phyloP scores from a whole-genome alignment of 2,113 vertebrate species.

The Thymallus thymallus region DNA sequence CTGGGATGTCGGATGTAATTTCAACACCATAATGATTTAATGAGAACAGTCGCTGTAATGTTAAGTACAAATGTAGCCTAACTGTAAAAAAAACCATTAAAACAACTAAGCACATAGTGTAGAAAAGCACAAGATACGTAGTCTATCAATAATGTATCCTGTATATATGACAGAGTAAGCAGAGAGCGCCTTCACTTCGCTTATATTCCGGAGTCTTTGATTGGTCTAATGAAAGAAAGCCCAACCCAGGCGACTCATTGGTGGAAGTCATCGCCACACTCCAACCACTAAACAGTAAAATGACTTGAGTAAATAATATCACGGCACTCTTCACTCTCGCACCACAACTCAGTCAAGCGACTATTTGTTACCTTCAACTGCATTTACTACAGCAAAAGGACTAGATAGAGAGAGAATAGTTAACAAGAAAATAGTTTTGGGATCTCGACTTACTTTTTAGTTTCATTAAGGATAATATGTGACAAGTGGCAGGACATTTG shows the following conservation, averaged over 20 bases:
- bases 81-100: neutral
- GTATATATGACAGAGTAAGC: neutral
- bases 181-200: constrained; percentile 44
- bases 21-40: too few species aligned
- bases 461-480: constrained; percentile 39
- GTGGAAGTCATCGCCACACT: constrained; percentile 61
- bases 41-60: neutral
- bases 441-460: constrained; percentile 3
- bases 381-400: constrained; percentile 42
- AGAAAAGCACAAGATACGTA: constrained; percentile 34
- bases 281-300: constrained; percentile 72
- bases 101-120: neutral
- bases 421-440: neutral
- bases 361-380: constrained; percentile 44
- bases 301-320: constrained; percentile 76
- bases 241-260: constrained; percentile 72
- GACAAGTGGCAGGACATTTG: constrained; percentile 38
- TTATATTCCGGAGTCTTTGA: constrained; percentile 36
- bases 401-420: constrained; percentile 30
- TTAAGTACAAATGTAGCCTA: neutral
- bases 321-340: constrained; percentile 63
- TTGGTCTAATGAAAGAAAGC: constrained; percentile 65
- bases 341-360: constrained; percentile 40
- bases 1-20: too few species aligned
- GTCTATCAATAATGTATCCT: constrained; percentile 52